Conservation (phyloP, 2,113 vertebrate species). For the Nibea albiflora region DNA sequence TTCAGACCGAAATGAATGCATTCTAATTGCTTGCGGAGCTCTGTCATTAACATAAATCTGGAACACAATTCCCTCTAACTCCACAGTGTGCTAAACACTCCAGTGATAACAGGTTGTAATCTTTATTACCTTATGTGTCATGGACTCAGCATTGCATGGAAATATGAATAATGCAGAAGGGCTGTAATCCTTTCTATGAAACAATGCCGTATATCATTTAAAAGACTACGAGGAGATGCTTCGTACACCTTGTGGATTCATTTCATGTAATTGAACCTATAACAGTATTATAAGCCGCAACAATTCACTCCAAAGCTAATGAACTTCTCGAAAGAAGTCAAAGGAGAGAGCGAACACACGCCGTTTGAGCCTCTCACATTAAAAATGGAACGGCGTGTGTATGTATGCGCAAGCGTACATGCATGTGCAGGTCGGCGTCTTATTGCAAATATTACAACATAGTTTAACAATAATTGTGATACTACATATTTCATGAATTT, state of each 20-base stretch:
- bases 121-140: constrained; percentile 80
- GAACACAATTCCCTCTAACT: constrained; percentile 63
- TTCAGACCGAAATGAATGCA: constrained; percentile 57
- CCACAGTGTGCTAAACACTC: constrained; percentile 75
- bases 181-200: constrained; percentile 61
- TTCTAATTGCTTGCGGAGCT: constrained; percentile 69
- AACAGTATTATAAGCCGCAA: constrained; percentile 51
- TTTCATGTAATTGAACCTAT: constrained; percentile 55
- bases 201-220: constrained; percentile 64
- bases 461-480: constrained; percentile 27
- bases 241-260: constrained; percentile 54
- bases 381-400: constrained; percentile 23
- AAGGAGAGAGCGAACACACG: background rate
- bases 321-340: constrained; percentile 47
- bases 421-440: constrained; percentile 2
- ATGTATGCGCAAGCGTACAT: constrained; percentile 38
- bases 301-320: constrained; percentile 60
- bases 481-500: constrained; percentile 40
- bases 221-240: constrained; percentile 42
- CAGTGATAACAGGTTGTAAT: constrained; percentile 76
- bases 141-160: constrained; percentile 61
- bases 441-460: constrained; percentile 31
- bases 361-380: background rate
- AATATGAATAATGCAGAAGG: constrained; percentile 76
- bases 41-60: constrained; percentile 72